Evolutionary conservation across 2,113 vertebrate species (phyloP).

Genomic region (Epinephelus fuscoguttatus): DNA sequence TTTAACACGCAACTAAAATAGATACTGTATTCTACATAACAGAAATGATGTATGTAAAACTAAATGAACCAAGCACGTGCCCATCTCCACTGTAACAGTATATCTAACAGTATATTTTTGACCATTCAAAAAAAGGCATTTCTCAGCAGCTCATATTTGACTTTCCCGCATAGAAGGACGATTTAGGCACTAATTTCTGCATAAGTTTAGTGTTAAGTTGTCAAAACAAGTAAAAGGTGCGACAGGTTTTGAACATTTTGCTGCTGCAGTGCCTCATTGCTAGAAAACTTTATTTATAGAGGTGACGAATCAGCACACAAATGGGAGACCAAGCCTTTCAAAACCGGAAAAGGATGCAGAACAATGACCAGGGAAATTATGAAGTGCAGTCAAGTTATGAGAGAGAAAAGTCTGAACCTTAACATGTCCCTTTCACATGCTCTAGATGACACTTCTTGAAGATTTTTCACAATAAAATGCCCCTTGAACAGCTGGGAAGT

Average conservation of each 20-base stretch:
- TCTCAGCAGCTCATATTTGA: background rate
- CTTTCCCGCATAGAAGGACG: background rate
- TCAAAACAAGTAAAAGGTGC: background rate
- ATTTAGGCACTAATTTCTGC: background rate
- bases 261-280: background rate
- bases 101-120: background rate
- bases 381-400: background rate
- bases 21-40: background rate
- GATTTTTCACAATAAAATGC: background rate
- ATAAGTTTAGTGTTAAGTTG: background rate
- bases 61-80: background rate
- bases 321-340: background rate
- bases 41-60: background rate
- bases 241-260: background rate
- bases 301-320: constrained; percentile 7
- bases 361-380: background rate
- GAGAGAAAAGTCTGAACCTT: background rate
- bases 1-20: background rate
- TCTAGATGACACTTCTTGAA: background rate
- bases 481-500: background rate
- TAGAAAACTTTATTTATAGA: background rate
- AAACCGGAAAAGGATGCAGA: background rate
- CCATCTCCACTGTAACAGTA: background rate
- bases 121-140: background rate
- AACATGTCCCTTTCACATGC: background rate